These are phyloP conservation scores for Lucinisca nassula DNA, from an alignment of 2,888 invertebrate species.

Conservation along the genomic window DNA sequence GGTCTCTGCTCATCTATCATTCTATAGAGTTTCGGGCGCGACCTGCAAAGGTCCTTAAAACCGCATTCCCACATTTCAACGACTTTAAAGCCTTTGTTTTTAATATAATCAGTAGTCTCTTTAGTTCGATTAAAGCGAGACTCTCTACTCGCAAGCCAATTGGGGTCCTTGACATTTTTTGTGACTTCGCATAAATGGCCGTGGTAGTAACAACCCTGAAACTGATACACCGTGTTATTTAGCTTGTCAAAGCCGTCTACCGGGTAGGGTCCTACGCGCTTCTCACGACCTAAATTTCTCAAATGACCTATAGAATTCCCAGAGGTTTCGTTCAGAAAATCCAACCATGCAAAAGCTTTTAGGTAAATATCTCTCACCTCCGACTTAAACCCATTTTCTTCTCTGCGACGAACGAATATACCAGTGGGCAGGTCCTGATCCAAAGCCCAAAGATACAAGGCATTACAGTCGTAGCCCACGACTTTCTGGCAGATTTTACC, in stretches of 20 bases:
- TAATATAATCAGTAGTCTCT: background rate
- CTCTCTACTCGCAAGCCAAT: constrained; percentile 17
- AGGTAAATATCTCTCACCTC: constrained; percentile 34
- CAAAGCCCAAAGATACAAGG: constrained; percentile 51
- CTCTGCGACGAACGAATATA: constrained; percentile 38
- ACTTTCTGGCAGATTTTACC: constrained; percentile 43
- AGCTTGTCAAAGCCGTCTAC: constrained; percentile 36
- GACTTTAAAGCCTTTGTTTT: background rate
- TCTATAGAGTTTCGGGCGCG: background rate
- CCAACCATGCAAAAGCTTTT: constrained; percentile 44
- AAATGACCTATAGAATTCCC: constrained; percentile 39
- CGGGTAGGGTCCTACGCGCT: constrained; percentile 26
- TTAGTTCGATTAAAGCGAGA: background rate
- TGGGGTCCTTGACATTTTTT: constrained; percentile 29
- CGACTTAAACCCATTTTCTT: constrained; percentile 53
- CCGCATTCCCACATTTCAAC: constrained; percentile 37
- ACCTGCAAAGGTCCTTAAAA: background rate
- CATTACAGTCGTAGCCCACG: constrained; percentile 53
- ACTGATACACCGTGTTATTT: constrained; percentile 36
- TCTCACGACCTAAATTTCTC: constrained; percentile 39
- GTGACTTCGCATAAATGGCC: constrained; percentile 43
- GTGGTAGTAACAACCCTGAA: constrained; percentile 41
- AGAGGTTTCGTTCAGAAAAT: constrained; percentile 39
- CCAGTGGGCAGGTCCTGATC: constrained; percentile 51
- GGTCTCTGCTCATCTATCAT: background rate